These are phyloP conservation scores for Liasis olivaceus DNA, from an alignment of 2,797 vertebrate species.

Conservation along the genomic window DNA sequence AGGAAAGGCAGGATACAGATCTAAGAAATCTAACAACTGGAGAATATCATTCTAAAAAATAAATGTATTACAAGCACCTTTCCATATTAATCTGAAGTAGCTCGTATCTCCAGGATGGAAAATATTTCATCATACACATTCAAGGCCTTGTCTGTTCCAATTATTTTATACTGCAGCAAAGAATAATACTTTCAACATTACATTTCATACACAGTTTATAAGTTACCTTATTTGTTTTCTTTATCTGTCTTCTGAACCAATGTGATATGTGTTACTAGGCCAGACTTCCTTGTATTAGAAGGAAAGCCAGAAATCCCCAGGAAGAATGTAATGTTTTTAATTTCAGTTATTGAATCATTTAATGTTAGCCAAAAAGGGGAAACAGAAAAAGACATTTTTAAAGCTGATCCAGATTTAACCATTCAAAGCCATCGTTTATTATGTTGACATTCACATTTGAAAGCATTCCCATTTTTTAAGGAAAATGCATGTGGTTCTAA, in stretches of 20 bases:
- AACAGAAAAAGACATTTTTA: slow-evolving; percentile 25
- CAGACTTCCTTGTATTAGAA: slow-evolving; percentile 10
- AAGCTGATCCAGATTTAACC: slow-evolving; percentile 58
- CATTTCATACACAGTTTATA: slow-evolving; percentile 20
- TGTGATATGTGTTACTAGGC: slow-evolving; percentile 3
- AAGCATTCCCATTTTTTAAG: slow-evolving; percentile 52
- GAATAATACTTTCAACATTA: not conserved
- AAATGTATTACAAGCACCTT: not conserved
- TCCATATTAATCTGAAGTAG: not conserved
- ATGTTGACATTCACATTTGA: slow-evolving; percentile 46
- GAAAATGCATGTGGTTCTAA: slow-evolving; percentile 51
- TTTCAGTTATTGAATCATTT: slow-evolving; percentile 54
- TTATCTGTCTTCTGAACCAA: slow-evolving; percentile 7
- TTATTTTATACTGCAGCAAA: not conserved
- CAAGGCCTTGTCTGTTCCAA: not conserved
- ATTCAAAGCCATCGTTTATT: slow-evolving; percentile 38
- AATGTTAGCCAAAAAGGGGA: slow-evolving; percentile 21
- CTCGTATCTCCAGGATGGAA: not conserved
- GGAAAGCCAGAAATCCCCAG: slow-evolving; percentile 29
- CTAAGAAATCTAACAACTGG: not conserved
- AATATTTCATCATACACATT: not conserved
- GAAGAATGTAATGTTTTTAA: slow-evolving; percentile 38
- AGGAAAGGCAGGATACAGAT: not conserved
- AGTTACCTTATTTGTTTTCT: not conserved
- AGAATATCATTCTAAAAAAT: not conserved